phyloP scores from a whole-genome alignment of 2,113 vertebrate species.

The Rutilus rutilus region DNA sequence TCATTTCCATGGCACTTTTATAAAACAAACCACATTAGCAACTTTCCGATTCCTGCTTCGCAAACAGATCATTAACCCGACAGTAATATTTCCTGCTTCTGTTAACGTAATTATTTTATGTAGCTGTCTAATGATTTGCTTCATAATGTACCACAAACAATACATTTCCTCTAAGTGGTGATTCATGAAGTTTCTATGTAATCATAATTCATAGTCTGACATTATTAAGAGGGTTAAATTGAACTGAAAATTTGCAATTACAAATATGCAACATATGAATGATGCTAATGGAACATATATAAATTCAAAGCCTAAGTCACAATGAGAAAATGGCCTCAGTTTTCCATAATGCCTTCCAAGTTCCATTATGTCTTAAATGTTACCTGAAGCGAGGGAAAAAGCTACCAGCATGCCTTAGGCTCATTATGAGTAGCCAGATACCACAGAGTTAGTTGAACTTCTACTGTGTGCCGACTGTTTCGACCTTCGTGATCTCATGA shows the following conservation, averaged over 20 bases:
- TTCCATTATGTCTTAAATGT: neutral
- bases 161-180: conserved; percentile 54
- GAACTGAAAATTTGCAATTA: conserved; percentile 55
- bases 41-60: conserved; percentile 54
- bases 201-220: conserved; percentile 69
- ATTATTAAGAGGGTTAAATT: conserved; percentile 48
- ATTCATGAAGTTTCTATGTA: conserved; percentile 64
- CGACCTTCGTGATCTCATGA: neutral
- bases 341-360: conserved; percentile 1
- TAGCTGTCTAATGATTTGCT: conserved; percentile 52
- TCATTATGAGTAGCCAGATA: conserved; percentile 4
- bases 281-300: conserved; percentile 8
- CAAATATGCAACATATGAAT: conserved; percentile 30
- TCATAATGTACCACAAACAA: conserved; percentile 64
- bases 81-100: conserved; percentile 65
- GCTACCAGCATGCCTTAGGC: neutral
- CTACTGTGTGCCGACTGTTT: neutral
- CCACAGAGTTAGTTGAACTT: neutral
- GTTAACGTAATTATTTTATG: conserved; percentile 58
- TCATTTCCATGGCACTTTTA: conserved; percentile 34
- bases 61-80: conserved; percentile 62
- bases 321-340: neutral
- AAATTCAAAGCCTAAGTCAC: conserved; percentile 17
- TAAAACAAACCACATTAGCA: conserved; percentile 61
- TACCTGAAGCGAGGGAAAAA: neutral